phyloP scores from a whole-genome alignment of 2,113 vertebrate species.

The Crotalus horridus region DNA sequence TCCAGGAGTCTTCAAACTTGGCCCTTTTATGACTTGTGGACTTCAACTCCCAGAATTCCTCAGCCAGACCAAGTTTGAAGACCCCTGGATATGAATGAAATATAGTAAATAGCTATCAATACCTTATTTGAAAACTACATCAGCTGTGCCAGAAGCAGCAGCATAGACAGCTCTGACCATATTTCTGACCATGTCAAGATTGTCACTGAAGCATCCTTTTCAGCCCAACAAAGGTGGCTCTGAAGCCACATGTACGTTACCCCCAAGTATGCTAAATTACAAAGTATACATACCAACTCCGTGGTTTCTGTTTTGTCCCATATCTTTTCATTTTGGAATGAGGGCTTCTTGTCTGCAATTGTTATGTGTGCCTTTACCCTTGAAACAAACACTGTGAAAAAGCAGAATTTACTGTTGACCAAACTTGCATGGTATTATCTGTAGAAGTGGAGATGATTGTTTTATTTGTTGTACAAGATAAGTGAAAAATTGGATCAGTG shows the following conservation, averaged over 20 bases:
- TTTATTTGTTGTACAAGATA: neutral
- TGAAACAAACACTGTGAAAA: neutral
- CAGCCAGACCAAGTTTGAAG: no score
- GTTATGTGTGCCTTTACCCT: neutral
- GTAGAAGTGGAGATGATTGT: neutral
- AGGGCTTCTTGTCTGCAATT: neutral
- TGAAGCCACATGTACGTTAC: neutral
- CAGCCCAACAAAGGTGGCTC: neutral
- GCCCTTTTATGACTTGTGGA: no score
- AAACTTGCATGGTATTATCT: neutral
- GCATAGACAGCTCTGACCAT: neutral
- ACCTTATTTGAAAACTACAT: neutral
- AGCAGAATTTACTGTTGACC: neutral
- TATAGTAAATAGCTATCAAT: neutral
- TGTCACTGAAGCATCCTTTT: neutral
- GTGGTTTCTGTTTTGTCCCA: neutral
- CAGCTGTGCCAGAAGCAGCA: neutral
- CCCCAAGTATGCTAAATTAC: neutral
- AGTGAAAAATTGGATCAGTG: neutral
- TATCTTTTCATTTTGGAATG: neutral
- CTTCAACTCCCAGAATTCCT: no score
- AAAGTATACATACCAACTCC: neutral
- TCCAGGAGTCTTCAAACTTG: no score
- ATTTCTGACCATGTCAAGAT: neutral
- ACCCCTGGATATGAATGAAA: neutral